Base-by-base conservation (phyloP, 2,797 vertebrate genomes). In the Spondyliosoma cantharus region DNA sequence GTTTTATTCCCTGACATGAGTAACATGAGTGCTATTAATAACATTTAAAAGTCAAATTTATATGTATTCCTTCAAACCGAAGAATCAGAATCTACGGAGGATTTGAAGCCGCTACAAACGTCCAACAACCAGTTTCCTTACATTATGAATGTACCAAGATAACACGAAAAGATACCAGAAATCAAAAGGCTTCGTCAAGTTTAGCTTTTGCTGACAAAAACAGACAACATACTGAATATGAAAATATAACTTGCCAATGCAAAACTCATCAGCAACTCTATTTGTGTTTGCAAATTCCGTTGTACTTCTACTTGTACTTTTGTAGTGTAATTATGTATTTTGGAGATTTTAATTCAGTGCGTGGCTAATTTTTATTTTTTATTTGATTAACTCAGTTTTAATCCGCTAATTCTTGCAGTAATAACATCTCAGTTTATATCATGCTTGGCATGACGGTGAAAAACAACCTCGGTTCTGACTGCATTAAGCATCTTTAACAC, bases 381-480 rank as follows among this genome's bases (percentile, higher is more conserved):
- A 12, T 57, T 24, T 56, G 24, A 27, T 52, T 48, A 53, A 45
- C 52, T 57, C 22, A 67, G 20, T 54, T 43, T 76, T 65, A 2
- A 73, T 13, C 67, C 29, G 24, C 13, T 7, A 20, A 20, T 13
- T 71, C 14, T 17, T 22, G 16, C 42, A 43, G 1, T 71, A 60
- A 56, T 71, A 65, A 56, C 63, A 46, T 78, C 37, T 67, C 37
- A 46, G 29, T 57, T 48, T 20, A 50, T 66, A 14, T 29, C 63
- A 57, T 48, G 14, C 19, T 29, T 66, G n/a, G 57, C 37, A 29
- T 22, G 15, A 16, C 17, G 32, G 29, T 46, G 54, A 67, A 59
- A 68, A 86, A 70, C 48, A 46, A 42, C 50, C 58, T 74, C 69
- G 27, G 43, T 45, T 68, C 7, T 48, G 46, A 32, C 58, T 64